Evolutionary conservation across 2,113 vertebrate species (phyloP).

Genomic region (Strigops habroptila): DNA sequence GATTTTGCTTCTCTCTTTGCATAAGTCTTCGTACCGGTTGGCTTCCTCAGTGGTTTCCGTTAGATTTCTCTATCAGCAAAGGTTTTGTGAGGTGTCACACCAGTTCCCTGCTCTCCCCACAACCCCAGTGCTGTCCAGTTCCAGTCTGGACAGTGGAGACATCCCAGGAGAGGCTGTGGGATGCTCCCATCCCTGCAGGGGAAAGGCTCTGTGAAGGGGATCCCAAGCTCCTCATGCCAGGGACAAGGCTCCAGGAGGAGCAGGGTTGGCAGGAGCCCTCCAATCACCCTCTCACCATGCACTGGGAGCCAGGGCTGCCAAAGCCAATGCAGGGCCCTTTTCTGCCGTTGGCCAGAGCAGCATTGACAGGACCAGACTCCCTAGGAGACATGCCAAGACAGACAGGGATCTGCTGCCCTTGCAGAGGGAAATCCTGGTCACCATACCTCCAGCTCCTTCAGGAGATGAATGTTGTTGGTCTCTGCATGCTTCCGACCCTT

Average conservation of each 20-base stretch:
- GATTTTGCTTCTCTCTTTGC: background rate
- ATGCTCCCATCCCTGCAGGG: background rate
- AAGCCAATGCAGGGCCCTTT: background rate
- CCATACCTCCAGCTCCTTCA: conserved; percentile 64
- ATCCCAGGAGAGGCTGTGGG: background rate
- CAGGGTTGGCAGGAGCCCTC: background rate
- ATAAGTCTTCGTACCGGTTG: background rate
- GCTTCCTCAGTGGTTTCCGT: background rate
- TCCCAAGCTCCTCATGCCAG: accelerated
- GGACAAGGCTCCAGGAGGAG: background rate
- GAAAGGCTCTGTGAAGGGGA: background rate
- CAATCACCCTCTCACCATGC: background rate
- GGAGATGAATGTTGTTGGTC: accelerated
- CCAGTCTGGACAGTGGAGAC: background rate
- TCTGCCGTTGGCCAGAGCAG: background rate
- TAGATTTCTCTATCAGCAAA: conserved; percentile 50
- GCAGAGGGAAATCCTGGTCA: accelerated
- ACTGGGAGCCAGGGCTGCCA: background rate
- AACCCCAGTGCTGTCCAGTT: background rate
- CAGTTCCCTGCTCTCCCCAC: background rate
- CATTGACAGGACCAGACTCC: accelerated
- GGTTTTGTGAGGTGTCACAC: background rate
- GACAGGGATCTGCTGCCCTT: background rate
- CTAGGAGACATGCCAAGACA: accelerated
- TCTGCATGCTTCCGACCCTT: background rate